Conservation (phyloP, 2,113 vertebrate species). For the Onychostruthus taczanowskii region DNA sequence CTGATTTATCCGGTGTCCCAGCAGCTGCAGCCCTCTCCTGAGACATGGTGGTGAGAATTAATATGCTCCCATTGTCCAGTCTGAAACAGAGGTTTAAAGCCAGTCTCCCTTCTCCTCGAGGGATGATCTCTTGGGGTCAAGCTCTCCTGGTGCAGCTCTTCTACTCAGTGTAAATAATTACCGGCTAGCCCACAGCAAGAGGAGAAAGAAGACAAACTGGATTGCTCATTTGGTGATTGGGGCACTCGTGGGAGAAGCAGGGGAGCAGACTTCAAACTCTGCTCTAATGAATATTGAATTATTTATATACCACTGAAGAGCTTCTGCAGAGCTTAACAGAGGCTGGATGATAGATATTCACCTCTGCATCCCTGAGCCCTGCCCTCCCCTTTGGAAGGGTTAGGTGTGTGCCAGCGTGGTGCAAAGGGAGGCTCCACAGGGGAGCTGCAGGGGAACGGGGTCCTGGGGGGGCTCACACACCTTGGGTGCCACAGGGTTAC, state of each 20-base stretch:
- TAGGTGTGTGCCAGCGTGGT: background rate
- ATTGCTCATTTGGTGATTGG: background rate
- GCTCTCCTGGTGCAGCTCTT: background rate
- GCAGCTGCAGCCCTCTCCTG: background rate
- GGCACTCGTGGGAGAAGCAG: background rate
- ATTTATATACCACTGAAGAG: background rate
- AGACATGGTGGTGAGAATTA: background rate
- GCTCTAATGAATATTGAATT: conserved; percentile 31
- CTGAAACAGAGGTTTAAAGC: background rate
- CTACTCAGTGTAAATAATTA: conserved; percentile 23
- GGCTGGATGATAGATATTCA: background rate
- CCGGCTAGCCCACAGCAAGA: background rate
- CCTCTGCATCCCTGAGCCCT: background rate
- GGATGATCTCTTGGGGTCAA: background rate
- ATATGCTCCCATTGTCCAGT: background rate
- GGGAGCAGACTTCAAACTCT: conserved; percentile 3
- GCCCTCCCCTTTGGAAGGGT: background rate
- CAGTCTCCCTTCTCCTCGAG: background rate
- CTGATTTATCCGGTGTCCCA: background rate
- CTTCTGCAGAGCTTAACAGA: background rate
- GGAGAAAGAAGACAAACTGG: background rate
- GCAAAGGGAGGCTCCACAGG: background rate
- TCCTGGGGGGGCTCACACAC: rapidly evolving
- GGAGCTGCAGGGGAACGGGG: rapidly evolving
- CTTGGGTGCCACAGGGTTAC: background rate